Conservation (phyloP, 1,140 invertebrate species). For the Panagrolaimus sp. region DNA sequence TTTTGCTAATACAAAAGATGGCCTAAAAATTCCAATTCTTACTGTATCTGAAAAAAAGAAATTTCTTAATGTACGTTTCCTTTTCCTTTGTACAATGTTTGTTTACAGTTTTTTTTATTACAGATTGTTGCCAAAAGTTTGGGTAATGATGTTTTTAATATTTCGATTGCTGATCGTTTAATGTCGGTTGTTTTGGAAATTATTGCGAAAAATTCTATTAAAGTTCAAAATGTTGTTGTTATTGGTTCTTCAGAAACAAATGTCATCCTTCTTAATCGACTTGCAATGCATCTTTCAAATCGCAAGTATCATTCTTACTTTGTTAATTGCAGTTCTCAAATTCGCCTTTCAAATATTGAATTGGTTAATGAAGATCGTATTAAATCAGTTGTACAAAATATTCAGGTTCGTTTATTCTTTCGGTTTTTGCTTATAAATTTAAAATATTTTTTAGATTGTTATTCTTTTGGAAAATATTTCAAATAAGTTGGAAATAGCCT, state of each 20-base stretch:
- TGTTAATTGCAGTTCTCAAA: background rate
- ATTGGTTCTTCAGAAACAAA: background rate
- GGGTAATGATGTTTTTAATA: background rate
- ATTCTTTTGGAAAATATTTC: background rate
- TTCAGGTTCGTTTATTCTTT: background rate
- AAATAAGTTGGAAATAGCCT: background rate
- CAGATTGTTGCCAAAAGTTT: background rate
- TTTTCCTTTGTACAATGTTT: background rate
- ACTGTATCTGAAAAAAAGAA: background rate
- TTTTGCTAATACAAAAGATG: background rate
- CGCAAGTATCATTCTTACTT: background rate
- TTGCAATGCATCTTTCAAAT: constrained; percentile 3
- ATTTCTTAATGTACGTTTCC: background rate
- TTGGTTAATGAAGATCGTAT: background rate
- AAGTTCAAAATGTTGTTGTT: background rate
- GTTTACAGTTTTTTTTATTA: background rate
- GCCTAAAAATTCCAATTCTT: background rate
- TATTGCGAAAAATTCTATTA: too few relatives aligned
- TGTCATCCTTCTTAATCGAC: background rate
- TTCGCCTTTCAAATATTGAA: background rate
- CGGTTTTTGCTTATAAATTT: background rate
- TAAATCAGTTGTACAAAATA: background rate
- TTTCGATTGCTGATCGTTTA: background rate
- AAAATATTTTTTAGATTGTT: background rate
- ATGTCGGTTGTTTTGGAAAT: background rate